phyloP scores from a whole-genome alignment of 2,888 invertebrate genomes.

The Apamea sordens region DNA sequence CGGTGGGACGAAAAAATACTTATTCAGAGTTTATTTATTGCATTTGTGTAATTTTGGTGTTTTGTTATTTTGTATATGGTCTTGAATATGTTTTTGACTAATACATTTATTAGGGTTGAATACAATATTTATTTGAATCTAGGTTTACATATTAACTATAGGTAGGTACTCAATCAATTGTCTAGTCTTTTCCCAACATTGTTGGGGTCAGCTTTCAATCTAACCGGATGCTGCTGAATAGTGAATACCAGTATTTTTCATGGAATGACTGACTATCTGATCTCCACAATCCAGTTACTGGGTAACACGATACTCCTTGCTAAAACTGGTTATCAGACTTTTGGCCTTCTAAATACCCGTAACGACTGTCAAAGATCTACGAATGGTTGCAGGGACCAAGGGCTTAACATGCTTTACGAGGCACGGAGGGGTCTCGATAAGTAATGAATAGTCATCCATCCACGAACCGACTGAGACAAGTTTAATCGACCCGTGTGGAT shows the following conservation, averaged over 20 bases:
- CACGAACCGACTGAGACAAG: neutral
- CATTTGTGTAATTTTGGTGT: neutral
- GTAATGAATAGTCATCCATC: neutral
- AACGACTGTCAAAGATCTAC: too few species aligned
- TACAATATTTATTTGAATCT: too few species aligned
- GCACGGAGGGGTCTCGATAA: neutral
- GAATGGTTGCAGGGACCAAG: neutral
- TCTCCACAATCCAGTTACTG: too few species aligned
- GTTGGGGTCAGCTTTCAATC: too few species aligned
- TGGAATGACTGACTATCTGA: too few species aligned
- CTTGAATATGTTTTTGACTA: neutral
- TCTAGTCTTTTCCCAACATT: too few species aligned
- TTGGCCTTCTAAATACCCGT: neutral
- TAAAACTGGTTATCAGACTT: neutral
- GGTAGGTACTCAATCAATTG: neutral
- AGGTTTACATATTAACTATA: neutral
- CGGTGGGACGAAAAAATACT: constrained; percentile 30
- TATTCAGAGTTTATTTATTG: constrained; percentile 22
- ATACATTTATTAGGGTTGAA: neutral
- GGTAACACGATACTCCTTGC: neutral
- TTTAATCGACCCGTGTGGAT: too few species aligned
- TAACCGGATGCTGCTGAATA: too few species aligned
- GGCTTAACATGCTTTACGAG: neutral
- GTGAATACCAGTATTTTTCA: too few species aligned
- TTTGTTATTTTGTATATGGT: neutral